A percentile compares a stretch with the other conserved stretches of the same genome.
Evolutionary conservation across 2,888 invertebrate species (phyloP).

Genomic region (Rhamphomyia laevipes): DNA sequence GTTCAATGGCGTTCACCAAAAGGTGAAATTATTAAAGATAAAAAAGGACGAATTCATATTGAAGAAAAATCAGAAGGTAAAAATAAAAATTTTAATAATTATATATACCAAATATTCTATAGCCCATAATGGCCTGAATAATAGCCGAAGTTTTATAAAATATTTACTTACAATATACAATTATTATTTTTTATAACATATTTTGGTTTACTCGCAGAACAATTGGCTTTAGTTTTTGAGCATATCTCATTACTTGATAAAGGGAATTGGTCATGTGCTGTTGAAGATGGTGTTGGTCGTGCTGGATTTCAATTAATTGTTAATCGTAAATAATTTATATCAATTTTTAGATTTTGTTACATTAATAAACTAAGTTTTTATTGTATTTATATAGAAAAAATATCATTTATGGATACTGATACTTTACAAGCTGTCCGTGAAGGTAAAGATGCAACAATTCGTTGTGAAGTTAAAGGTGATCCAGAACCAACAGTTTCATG

Average conservation of each 20-base stretch:
- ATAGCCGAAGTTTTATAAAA: no score
- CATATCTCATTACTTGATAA: conserved; percentile 38
- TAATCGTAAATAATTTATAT: conserved; percentile 31
- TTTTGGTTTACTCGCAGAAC: no score
- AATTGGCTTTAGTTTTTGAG: conserved; percentile 39
- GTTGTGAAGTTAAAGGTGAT: conserved; percentile 39
- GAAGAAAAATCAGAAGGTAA: conserved; percentile 32
- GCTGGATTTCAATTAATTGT: conserved; percentile 33
- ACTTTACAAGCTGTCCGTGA: conserved; percentile 41
- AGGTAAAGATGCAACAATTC: conserved; percentile 38
- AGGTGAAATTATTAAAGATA: conserved; percentile 31
- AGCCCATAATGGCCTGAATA: no score
- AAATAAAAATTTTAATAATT: no score
- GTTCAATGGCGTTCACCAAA: conserved; percentile 36
- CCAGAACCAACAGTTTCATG: conserved; percentile 38
- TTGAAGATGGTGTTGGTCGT: conserved; percentile 19
- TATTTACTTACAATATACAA: no score
- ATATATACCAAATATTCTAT: no score
- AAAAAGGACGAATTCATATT: conserved; percentile 38
- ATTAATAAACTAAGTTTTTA: conserved; percentile 4
- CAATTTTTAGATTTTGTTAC: not conserved
- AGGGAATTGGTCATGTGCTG: conserved; percentile 41
- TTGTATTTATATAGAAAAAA: conserved; percentile 38
- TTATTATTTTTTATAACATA: no score
- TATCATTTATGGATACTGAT: conserved; percentile 44